Conservation (phyloP, 2,888 invertebrate species). For the Conops quadrifasciatus region DNA sequence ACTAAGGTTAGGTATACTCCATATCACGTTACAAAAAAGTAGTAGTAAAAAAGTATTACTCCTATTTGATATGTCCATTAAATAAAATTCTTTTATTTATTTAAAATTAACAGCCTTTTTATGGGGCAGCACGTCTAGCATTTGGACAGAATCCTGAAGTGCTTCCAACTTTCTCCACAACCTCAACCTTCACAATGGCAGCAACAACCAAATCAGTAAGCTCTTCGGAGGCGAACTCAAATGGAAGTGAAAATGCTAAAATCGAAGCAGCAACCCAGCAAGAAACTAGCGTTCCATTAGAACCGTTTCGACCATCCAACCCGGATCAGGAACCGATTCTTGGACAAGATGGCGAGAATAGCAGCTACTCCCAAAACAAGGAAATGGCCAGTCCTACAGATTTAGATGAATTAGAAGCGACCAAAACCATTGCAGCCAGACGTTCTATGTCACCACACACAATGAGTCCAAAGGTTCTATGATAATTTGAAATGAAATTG, state of each 20-base stretch:
- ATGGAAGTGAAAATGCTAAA: neutral
- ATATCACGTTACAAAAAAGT: no score
- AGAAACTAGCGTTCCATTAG: constrained; percentile 20
- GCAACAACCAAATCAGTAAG: constrained; percentile 40
- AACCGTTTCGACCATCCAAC: constrained; percentile 15
- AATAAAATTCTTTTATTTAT: constrained; percentile 15
- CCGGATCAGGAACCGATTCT: constrained; percentile 12
- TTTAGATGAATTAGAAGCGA: constrained; percentile 54
- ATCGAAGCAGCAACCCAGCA: constrained; percentile 37
- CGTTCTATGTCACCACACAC: constrained; percentile 42
- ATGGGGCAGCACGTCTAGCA: constrained; percentile 70
- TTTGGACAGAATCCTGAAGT: constrained; percentile 67
- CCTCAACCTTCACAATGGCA: constrained; percentile 49
- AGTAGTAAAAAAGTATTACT: no score
- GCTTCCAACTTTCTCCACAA: constrained; percentile 58
- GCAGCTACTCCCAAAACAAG: constrained; percentile 53
- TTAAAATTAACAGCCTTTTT: constrained; percentile 67
- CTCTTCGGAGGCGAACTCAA: constrained; percentile 21
- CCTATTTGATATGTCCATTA: neutral
- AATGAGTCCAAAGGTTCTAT: constrained; percentile 62
- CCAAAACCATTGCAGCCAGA: constrained; percentile 49
- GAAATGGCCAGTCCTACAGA: constrained; percentile 55
- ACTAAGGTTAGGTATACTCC: constrained; percentile 49
- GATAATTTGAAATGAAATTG: no score
- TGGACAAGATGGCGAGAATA: constrained; percentile 21